Base-by-base conservation (phyloP, 2,113 vertebrate species). In the Oenanthe oenanthe region DNA sequence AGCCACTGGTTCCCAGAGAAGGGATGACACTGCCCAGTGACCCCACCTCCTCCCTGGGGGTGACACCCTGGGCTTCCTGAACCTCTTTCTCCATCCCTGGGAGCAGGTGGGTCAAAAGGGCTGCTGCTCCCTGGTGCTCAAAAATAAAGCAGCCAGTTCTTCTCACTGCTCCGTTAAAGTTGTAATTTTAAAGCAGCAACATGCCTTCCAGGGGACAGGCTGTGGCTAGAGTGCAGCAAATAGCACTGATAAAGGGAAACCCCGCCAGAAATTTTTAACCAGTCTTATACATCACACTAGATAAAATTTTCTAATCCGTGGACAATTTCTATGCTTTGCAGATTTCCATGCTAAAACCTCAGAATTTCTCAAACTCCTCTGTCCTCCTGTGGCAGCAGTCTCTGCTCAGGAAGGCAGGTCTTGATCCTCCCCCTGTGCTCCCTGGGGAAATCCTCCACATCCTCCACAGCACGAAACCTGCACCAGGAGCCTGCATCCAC, bases 151-250 rank as follows among this genome's bases (percentile, higher is more conserved):
- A 90, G 65, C 25, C 40, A 67, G 15, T 61, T 77, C 36, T 83
- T 57, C 65, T 78, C 79, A 29, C 25, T 91, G 57, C 34, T 92
- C 76, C 88, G 57, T 86, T 85, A 65, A 93, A 65, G 61, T 32
- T 2, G 5, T 65, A 53, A 94, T 96, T 95, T 96, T 86, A 94
- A 90, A 81, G 75, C 48, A 96, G 83, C 68, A 75, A 42, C 43
- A 22, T 0, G 2, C 31, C 85, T 84, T 58, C 61, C 82, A 75
- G 75, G 88, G 85, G 88, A 93, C 79, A 74, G 79, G 29, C 72
- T 88, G 56, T 1, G 28, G 68, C 63, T 90, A 17, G 60, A 88
- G 88, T 0, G 0, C 82, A 78, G 95, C 65, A 96, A 93, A 92
- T 53, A 80, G 57, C 45, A 36, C 29, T 53, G 85, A 86, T 86